These are phyloP conservation scores for Percopsis omiscomaycus DNA, from an alignment of 2,797 vertebrate species.

Conservation along the genomic window DNA sequence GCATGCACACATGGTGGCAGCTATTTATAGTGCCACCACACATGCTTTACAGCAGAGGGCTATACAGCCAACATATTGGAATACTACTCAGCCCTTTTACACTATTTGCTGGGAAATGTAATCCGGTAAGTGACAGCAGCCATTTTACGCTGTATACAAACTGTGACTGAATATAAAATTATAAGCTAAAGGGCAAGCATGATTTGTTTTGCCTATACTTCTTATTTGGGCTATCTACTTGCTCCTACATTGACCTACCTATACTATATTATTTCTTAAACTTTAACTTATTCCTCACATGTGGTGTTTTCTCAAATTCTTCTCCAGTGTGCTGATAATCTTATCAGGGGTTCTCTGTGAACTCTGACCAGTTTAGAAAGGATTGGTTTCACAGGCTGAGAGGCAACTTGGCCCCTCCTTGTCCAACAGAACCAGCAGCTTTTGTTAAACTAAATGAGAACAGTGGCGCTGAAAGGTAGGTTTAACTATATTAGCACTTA, in stretches of 20 bases:
- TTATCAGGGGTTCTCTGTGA: conserved; percentile 61
- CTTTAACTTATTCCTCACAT: conserved; percentile 27
- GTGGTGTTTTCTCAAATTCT: conserved; percentile 60
- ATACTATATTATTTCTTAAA: conserved; percentile 7
- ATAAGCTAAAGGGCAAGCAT: too few relatives aligned
- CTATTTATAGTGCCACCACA: conserved; percentile 74
- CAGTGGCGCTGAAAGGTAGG: conserved; percentile 48
- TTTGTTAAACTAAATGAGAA: conserved; percentile 13
- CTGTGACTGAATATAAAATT: too few relatives aligned
- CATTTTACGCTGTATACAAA: not conserved
- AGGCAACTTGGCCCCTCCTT: conserved; percentile 25
- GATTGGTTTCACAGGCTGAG: conserved; percentile 31
- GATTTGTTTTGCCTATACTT: too few relatives aligned
- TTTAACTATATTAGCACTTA: not conserved
- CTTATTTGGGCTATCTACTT: too few relatives aligned
- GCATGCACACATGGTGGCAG: not conserved
- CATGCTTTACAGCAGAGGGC: conserved; percentile 43
- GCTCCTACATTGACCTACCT: too few relatives aligned
- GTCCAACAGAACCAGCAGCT: conserved; percentile 23
- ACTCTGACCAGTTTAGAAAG: conserved; percentile 70
- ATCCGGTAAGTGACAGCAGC: conserved; percentile 44
- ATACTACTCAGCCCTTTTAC: conserved; percentile 12
- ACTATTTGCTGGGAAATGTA: conserved; percentile 10
- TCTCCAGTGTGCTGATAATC: conserved; percentile 53
- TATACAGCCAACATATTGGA: conserved; percentile 20